Conservation (phyloP, 2,113 vertebrate genomes). For the Catharus minimus region DNA sequence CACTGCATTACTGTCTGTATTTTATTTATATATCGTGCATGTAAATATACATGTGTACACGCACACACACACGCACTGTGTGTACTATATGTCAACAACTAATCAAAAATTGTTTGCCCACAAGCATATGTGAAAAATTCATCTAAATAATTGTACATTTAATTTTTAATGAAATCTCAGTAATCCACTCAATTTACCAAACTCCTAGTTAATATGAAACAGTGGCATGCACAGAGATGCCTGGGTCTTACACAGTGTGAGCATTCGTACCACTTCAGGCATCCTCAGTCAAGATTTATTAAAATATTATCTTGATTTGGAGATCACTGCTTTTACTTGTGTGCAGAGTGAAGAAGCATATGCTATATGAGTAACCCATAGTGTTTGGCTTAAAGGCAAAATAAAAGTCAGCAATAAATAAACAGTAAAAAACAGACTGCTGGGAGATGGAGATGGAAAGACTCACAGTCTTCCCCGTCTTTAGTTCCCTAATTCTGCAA, state of each 20-base stretch:
- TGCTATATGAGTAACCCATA: constrained; percentile 77
- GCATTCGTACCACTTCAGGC: constrained; percentile 6
- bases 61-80: constrained; percentile 53
- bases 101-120: constrained; percentile 71
- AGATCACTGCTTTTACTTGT: constrained; percentile 67
- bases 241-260: background rate
- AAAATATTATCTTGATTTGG: constrained; percentile 43
- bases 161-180: constrained; percentile 68
- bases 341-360: constrained; percentile 73
- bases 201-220: background rate
- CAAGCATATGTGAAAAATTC: constrained; percentile 70
- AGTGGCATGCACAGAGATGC: background rate
- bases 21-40: constrained; percentile 68
- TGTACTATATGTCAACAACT: constrained; percentile 69
- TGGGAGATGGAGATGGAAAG: background rate
- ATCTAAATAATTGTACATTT: constrained; percentile 73
- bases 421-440: constrained; percentile 69
- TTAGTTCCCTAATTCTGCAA: background rate
- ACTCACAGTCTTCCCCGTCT: background rate
- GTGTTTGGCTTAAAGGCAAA: constrained; percentile 81
- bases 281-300: constrained; percentile 42
- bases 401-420: constrained; percentile 74
- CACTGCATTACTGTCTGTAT: constrained; percentile 49
- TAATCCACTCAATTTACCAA: constrained; percentile 36
- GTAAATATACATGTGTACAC: constrained; percentile 68